Percentiles rank a stretch among this genome's conserved stretches.
Conservation (phyloP, 1,140 invertebrate species). For the Hermetia illucens region DNA sequence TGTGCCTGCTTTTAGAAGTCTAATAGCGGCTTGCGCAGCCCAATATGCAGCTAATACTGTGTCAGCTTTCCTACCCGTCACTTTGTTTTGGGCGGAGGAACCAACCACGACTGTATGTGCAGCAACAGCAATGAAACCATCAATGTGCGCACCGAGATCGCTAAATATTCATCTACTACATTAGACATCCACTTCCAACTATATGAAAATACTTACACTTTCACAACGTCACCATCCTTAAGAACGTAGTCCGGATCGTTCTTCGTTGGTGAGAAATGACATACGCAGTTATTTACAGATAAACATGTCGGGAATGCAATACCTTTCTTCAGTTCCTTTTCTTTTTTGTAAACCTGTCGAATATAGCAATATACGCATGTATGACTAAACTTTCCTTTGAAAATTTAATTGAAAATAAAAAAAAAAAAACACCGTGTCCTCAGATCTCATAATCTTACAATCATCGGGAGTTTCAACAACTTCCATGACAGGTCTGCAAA, state of each 20-base stretch:
- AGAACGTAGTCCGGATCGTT: constrained; percentile 81
- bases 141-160: constrained; percentile 94
- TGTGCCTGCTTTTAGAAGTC: constrained; percentile 82
- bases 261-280: constrained; percentile 91
- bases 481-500: not conserved
- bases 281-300: constrained; percentile 98
- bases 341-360: constrained; percentile 72
- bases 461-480: constrained; percentile 12
- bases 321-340: constrained; percentile 95
- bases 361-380: too few relatives aligned
- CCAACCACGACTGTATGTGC: constrained; percentile 92
- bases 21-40: constrained; percentile 85
- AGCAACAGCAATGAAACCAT: constrained; percentile 97
- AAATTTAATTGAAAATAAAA: not conserved
- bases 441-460: constrained; percentile 30
- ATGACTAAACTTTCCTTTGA: not conserved
- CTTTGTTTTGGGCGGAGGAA: constrained; percentile 50
- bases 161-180: constrained; percentile 37
- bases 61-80: constrained; percentile 83
- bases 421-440: constrained; percentile 16
- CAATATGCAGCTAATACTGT: constrained; percentile 88
- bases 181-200: not conserved
- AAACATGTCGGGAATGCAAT: constrained; percentile 98
- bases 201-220: constrained; percentile 65
- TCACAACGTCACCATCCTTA: constrained; percentile 90